Evolutionary conservation across 2,797 vertebrate genomes (phyloP).

Genomic region (Xenentodon cancila): DNA sequence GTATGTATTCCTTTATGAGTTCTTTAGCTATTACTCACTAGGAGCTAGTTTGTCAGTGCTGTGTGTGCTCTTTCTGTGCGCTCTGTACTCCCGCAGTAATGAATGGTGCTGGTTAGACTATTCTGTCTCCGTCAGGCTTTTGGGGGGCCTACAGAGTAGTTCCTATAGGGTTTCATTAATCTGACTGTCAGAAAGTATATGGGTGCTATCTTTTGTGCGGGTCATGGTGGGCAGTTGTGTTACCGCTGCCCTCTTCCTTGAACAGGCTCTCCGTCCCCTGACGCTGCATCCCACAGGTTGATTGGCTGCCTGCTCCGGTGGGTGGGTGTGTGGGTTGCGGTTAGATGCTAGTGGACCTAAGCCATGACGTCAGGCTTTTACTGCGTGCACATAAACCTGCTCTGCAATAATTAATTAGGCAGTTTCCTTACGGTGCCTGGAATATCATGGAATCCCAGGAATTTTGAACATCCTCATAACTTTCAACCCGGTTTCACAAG

Average conservation of each 20-base stretch:
- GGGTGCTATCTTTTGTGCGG: conserved; percentile 76
- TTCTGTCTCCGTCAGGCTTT: conserved; percentile 83
- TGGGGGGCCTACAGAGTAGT: conserved; percentile 79
- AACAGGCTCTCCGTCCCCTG: conserved; percentile 55
- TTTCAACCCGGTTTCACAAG: not conserved
- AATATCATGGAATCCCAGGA: conserved; percentile 57
- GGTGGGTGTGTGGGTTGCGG: conserved; percentile 50
- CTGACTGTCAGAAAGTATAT: conserved; percentile 80
- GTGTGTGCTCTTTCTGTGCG: conserved; percentile 80
- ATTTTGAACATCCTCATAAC: conserved; percentile 46
- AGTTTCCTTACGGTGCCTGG: conserved; percentile 37
- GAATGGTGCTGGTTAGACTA: conserved; percentile 80
- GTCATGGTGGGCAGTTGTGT: conserved; percentile 77
- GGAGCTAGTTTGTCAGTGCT: conserved; percentile 83
- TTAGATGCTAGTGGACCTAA: conserved; percentile 46
- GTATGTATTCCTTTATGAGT: conserved; percentile 81
- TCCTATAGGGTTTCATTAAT: conserved; percentile 81
- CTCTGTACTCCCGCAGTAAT: conserved; percentile 75
- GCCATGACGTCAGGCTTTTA: conserved; percentile 39
- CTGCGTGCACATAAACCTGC: conserved; percentile 49
- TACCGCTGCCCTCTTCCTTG: conserved; percentile 72
- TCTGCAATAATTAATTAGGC: conserved; percentile 58
- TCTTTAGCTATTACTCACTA: conserved; percentile 83
- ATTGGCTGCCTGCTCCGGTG: conserved; percentile 41
- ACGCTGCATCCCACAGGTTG: conserved; percentile 55